Evolutionary conservation across 2,888 invertebrate species (phyloP).

Genomic region (Andrena minutula): DNA sequence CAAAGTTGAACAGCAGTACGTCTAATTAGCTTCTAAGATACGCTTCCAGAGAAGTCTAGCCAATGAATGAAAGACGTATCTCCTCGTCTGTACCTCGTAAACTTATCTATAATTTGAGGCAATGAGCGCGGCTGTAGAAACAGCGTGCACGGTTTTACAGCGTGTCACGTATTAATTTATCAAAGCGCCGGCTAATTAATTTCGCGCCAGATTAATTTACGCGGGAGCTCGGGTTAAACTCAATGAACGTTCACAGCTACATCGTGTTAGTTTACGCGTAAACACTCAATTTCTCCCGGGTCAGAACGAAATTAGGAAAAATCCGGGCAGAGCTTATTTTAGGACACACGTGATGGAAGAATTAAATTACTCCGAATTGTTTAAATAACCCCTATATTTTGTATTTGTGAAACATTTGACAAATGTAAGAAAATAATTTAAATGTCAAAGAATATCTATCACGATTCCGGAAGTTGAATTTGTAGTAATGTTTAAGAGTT

Average conservation of each 20-base stretch:
- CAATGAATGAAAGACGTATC: conserved; percentile 19
- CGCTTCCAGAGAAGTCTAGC: background rate
- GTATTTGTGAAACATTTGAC: too few relatives aligned
- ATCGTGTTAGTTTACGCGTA: background rate
- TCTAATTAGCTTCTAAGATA: conserved; percentile 27
- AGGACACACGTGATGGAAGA: background rate
- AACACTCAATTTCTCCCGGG: background rate
- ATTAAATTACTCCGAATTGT: background rate
- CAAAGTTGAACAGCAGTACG: background rate
- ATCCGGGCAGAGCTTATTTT: background rate
- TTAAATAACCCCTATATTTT: background rate
- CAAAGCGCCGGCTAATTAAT: conserved; percentile 52
- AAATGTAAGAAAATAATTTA: background rate
- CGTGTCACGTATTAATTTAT: conserved; percentile 42
- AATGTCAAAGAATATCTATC: background rate
- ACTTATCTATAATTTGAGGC: conserved; percentile 34
- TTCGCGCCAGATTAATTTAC: conserved; percentile 47
- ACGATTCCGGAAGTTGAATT: background rate
- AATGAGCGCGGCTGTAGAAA: conserved; percentile 20
- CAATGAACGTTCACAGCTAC: conserved; percentile 18
- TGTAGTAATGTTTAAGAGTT: background rate
- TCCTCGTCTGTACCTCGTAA: conserved; percentile 26
- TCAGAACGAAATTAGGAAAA: background rate
- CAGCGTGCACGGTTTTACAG: conserved; percentile 37
- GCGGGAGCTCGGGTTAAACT: conserved; percentile 22